A percentile compares a stretch with the other conserved stretches of the same genome.
Conservation (phyloP, 2,113 vertebrate genomes). For the Phrynosoma platyrhinos region DNA sequence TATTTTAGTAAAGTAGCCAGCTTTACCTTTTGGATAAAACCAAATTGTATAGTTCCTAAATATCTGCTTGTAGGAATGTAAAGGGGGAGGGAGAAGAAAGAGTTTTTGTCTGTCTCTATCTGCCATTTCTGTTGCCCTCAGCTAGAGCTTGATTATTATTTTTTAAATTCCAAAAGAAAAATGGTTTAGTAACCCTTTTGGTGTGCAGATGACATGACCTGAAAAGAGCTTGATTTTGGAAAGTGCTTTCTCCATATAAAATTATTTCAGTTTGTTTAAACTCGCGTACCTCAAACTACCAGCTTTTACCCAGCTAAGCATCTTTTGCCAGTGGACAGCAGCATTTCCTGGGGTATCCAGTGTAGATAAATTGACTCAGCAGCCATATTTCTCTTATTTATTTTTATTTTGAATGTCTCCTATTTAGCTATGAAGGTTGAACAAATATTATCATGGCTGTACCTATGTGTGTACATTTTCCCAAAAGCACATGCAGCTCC, state of each 20-base stretch:
- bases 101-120: not conserved
- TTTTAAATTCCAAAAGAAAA: slow-evolving; percentile 10
- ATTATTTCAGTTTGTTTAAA: not conserved
- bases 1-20: slow-evolving; percentile 45
- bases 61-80: not conserved
- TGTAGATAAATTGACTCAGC: not conserved
- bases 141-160: slow-evolving; percentile 4
- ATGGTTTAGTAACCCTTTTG: slow-evolving; percentile 4
- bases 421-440: no score
- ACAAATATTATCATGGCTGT: not conserved
- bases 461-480: not conserved
- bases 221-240: not conserved
- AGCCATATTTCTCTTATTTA: not conserved
- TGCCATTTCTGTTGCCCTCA: not conserved
- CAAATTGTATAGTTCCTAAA: slow-evolving; percentile 36
- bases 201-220: not conserved
- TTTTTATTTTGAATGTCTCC: no score
- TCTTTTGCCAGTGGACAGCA: not conserved
- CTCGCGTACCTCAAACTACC: slow-evolving; percentile 3
- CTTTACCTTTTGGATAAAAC: slow-evolving; percentile 52
- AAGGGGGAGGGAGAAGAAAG: not conserved
- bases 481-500: no score
- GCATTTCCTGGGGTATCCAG: not conserved
- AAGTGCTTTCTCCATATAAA: not conserved
- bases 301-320: not conserved